Percentiles rank a stretch among this genome's conserved stretches.
phyloP scores from a whole-genome alignment of 2,797 vertebrate genomes.

The Urophycis tenuis region DNA sequence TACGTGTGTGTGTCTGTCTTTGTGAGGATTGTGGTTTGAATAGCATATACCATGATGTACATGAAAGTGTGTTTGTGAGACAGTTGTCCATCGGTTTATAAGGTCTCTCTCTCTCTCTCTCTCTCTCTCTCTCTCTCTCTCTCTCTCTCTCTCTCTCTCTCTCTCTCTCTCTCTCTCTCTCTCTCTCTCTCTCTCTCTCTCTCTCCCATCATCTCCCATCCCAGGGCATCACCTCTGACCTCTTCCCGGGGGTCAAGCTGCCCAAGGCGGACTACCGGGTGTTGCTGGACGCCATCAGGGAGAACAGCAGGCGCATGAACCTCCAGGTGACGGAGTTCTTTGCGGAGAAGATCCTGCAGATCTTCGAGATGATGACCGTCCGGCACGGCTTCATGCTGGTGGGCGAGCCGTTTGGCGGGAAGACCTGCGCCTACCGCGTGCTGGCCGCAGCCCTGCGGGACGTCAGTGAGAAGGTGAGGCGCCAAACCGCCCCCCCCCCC shows the following conservation, averaged over 20 bases:
- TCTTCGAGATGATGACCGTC: conserved; percentile 92
- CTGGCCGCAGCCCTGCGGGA: conserved; percentile 78
- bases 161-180: not conserved
- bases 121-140: not conserved
- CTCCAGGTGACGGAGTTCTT: conserved; percentile 81
- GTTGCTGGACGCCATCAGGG: conserved; percentile 76
- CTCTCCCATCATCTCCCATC: not conserved
- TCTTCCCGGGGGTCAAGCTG: conserved; percentile 83
- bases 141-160: conserved; percentile 1
- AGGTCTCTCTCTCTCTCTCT: not conserved
- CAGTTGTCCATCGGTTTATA: not conserved
- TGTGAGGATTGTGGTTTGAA: not conserved
- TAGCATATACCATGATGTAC: not conserved
- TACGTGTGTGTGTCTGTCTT: not conserved
- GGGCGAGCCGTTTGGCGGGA: conserved; percentile 87
- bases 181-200: conserved; percentile 6
- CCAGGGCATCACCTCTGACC: conserved; percentile 88
- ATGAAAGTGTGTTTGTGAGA: not conserved
- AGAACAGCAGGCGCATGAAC: conserved; percentile 79
- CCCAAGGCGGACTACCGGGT: conserved; percentile 80
- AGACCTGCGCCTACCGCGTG: conserved; percentile 81
- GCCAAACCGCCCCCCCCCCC: no score
- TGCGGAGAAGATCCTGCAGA: conserved; percentile 84
- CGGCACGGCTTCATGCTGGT: conserved; percentile 91
- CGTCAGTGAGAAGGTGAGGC: conserved; percentile 74